Percentiles rank a stretch among this genome's conserved stretches.
Conservation (phyloP, 2,888 invertebrate genomes). For the Drosophila atripex region DNA sequence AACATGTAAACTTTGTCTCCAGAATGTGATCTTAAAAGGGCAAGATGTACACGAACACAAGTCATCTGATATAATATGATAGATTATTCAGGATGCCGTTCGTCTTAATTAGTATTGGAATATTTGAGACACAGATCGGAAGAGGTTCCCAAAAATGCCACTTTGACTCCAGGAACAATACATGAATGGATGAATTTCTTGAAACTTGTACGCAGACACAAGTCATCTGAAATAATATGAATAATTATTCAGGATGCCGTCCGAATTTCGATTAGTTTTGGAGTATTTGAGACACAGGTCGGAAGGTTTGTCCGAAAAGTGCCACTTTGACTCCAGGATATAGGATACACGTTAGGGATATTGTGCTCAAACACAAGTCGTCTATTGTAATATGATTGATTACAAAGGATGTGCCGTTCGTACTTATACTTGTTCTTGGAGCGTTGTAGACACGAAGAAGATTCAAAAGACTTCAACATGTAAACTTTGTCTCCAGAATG, state of each 20-base stretch:
- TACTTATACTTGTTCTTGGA: constrained; percentile 12
- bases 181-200: too few species aligned
- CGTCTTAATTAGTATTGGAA: constrained; percentile 27
- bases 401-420: constrained; percentile 33
- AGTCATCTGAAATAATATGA: constrained; percentile 42
- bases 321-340: constrained; percentile 59
- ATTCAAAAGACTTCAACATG: constrained; percentile 15
- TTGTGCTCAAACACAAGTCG: constrained; percentile 49
- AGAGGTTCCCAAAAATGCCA: constrained; percentile 23
- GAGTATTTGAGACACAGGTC: constrained; percentile 62
- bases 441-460: constrained; percentile 41
- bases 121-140: constrained; percentile 28
- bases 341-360: too few species aligned
- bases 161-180: constrained; percentile 21
- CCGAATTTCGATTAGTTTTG: constrained; percentile 34
- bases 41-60: not conserved
- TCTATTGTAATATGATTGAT: constrained; percentile 21
- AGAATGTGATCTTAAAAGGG: not conserved
- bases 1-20: constrained; percentile 37
- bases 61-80: constrained; percentile 23
- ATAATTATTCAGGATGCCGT: constrained; percentile 46
- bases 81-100: constrained; percentile 49
- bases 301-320: constrained; percentile 26
- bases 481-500: constrained; percentile 16
- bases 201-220: constrained; percentile 14